Conservation (phyloP, 2,797 vertebrate species). For the Limosa lapponica region DNA sequence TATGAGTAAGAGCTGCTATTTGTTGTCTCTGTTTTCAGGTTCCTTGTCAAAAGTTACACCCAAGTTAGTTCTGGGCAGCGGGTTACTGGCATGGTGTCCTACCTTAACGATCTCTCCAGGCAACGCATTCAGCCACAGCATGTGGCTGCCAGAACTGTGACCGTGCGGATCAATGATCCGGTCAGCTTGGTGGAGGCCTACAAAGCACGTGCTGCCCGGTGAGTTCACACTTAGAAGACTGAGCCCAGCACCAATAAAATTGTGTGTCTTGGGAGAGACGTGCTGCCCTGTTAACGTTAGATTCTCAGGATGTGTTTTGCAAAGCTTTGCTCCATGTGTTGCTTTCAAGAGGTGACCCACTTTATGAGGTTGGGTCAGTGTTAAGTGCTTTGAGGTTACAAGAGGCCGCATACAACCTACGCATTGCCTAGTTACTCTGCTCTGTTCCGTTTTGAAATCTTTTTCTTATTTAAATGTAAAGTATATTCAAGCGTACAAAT, state of each 20-base stretch:
- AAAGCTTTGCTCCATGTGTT: neutral
- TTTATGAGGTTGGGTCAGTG: neutral
- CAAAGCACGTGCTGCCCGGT: slow-evolving; percentile 91
- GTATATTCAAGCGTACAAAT: neutral
- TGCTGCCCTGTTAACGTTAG: neutral
- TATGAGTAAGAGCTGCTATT: neutral
- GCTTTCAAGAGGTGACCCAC: neutral
- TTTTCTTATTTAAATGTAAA: neutral
- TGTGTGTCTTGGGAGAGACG: neutral
- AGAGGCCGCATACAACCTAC: neutral
- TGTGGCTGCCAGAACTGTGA: slow-evolving; percentile 79
- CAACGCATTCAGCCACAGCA: slow-evolving; percentile 87
- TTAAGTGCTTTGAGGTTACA: neutral
- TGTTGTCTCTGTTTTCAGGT: slow-evolving; percentile 75
- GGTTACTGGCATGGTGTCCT: slow-evolving; percentile 90
- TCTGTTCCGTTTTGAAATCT: neutral
- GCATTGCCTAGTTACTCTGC: neutral
- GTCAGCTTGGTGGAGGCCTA: slow-evolving; percentile 88
- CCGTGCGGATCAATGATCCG: slow-evolving; percentile 84
- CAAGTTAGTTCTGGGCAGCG: slow-evolving; percentile 87
- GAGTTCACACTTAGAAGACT: slow-evolving; percentile 10
- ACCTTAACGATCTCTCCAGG: slow-evolving; percentile 87
- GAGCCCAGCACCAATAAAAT: neutral
- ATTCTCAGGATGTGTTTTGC: neutral
- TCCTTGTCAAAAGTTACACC: slow-evolving; percentile 92